phyloP scores from a whole-genome alignment of 2,888 invertebrate species.

The Synergus gifuensis region DNA sequence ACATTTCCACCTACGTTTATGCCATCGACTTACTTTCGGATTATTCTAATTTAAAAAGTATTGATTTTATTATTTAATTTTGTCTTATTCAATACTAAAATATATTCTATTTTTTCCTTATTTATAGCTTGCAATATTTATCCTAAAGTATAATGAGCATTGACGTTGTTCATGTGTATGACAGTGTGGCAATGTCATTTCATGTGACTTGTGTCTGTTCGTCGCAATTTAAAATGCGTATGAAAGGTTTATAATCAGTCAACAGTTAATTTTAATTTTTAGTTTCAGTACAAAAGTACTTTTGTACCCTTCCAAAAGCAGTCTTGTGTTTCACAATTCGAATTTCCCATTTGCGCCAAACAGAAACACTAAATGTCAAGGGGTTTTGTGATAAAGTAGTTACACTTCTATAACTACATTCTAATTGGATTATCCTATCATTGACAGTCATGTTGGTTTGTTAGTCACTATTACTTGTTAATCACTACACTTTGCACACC shows the following conservation, averaged over 20 bases:
- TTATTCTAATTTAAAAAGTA: background rate
- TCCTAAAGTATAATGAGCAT: background rate
- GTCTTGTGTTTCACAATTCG: too few species aligned
- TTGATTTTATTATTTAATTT: background rate
- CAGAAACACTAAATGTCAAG: background rate
- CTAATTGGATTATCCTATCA: conserved; percentile 34
- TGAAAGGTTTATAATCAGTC: background rate
- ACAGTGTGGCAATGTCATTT: background rate
- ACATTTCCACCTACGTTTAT: conserved; percentile 46
- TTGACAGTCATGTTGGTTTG: background rate
- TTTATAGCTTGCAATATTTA: background rate
- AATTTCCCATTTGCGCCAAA: background rate
- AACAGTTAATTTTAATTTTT: background rate
- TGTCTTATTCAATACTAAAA: background rate
- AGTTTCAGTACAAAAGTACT: background rate
- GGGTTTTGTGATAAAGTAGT: conserved; percentile 24
- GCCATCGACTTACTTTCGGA: background rate
- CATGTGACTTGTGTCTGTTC: background rate
- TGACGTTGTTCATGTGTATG: background rate
- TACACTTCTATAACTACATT: conserved; percentile 6
- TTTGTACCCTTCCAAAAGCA: too few species aligned
- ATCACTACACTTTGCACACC: background rate
- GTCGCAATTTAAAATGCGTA: background rate
- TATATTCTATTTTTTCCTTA: too few species aligned
- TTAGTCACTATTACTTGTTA: background rate